Base-by-base conservation (phyloP, 2,113 vertebrate species). In the Odocoileus virginianus region DNA sequence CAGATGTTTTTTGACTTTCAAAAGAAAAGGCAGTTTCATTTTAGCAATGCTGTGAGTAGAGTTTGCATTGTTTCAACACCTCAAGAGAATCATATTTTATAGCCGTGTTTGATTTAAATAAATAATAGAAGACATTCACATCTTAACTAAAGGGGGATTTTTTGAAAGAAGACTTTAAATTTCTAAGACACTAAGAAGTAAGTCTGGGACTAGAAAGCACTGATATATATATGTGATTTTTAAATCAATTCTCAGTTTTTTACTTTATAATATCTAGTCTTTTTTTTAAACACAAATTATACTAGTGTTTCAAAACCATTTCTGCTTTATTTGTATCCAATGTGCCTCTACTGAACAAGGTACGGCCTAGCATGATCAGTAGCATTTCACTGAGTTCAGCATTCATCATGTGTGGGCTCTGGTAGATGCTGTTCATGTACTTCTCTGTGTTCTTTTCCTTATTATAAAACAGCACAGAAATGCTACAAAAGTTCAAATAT, bases 21-120 rank as follows among this genome's bases (percentile, higher is more conserved):
- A 98, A 95, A 95, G 52, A 28, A 97, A 97, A 94, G 79, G 36
- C 21, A 81, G 6, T 97, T 97, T 98, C 19, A 89, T 71, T 93
- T 98, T n/a, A 74, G 52, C 45, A 91, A 97, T 79, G 47, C 87
- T 94, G 47, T 23, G 6, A 97, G 81, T 45, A 47, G 25, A 36
- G 10, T n/a, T 21, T 47, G 30, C 14, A 81, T 78, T 78, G 50
- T 79, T 81, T 95, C 93, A 87, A 43, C 54, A 87, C 27, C 95
- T 96, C 95, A 87, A 95, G 57, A 97, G 28, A 90, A 28, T 82
- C 67, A 64, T 17, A 95, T 91, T 96, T 89, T 40, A 87, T 87
- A 95, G 79, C 64, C 95, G 40, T 82, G 33, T 58, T 64, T 85
- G 81, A 95, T 97, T 92, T 45, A 95, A 93, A 84, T 81, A 89